Evolutionary conservation across 2,797 vertebrate genomes (phyloP).

Genomic region (Smutsia gigantea): DNA sequence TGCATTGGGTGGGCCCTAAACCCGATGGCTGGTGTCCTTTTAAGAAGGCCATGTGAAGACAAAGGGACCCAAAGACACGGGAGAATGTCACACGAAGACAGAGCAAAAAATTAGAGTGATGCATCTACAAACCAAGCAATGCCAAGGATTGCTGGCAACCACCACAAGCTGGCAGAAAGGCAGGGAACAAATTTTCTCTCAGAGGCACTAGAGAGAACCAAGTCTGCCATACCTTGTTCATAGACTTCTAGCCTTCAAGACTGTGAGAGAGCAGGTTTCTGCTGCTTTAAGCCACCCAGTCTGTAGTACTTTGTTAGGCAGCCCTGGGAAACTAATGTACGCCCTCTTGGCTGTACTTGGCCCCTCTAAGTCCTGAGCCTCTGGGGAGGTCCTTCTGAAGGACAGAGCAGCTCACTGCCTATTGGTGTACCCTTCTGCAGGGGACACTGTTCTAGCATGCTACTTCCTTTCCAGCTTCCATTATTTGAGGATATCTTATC

Average conservation of each 20-base stretch:
- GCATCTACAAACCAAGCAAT: background rate
- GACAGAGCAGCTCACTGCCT: background rate
- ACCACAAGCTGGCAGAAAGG: background rate
- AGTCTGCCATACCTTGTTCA: background rate
- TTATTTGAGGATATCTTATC: background rate
- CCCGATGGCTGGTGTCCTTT: background rate
- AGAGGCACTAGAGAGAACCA: background rate
- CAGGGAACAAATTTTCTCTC: background rate
- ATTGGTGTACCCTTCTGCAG: background rate
- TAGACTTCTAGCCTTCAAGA: background rate
- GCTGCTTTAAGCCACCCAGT: background rate
- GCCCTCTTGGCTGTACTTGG: background rate
- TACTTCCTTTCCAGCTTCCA: background rate
- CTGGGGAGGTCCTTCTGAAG: background rate
- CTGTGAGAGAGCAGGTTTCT: background rate
- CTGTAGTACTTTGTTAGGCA: background rate
- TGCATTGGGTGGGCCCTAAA: background rate
- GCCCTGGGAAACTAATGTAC: background rate
- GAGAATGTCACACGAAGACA: background rate
- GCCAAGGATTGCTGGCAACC: background rate
- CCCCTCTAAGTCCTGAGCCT: background rate
- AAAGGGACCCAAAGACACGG: background rate
- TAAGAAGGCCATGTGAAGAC: background rate
- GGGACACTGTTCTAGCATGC: background rate
- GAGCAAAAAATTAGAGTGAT: background rate